Evolutionary conservation across 2,888 invertebrate species (phyloP).

Genomic region (Polyploca ridens): DNA sequence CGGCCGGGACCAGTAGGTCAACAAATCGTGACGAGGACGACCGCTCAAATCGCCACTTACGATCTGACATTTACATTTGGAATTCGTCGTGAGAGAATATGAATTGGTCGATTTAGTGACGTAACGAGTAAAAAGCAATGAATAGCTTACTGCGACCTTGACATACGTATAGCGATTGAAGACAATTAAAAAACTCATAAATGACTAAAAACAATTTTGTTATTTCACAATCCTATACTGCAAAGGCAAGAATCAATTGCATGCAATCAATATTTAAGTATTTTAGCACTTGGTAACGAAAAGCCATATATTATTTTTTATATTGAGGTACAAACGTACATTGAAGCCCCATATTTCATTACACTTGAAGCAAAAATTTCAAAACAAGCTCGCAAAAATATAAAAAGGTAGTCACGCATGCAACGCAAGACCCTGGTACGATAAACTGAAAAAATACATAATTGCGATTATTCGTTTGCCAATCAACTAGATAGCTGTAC

Average conservation of each 20-base stretch:
- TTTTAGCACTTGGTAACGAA: no score
- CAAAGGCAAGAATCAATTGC: not conserved
- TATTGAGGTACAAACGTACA: not conserved
- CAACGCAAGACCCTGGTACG: slow-evolving; percentile 18
- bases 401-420: slow-evolving; percentile 16
- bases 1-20: slow-evolving; percentile 45
- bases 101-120: slow-evolving; percentile 25
- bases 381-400: slow-evolving; percentile 3
- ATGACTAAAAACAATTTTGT: not conserved
- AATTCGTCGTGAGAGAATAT: slow-evolving; percentile 28
- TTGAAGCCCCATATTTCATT: not conserved
- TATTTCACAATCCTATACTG: not conserved
- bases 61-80: slow-evolving; percentile 47
- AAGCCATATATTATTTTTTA: not conserved
- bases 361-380: not conserved
- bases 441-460: slow-evolving; percentile 19
- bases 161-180: not conserved
- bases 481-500: slow-evolving; percentile 27
- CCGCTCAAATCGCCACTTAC: slow-evolving; percentile 32
- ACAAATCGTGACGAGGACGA: slow-evolving; percentile 59
- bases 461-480: slow-evolving; percentile 26
- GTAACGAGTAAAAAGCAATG: slow-evolving; percentile 25
- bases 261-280: no score
- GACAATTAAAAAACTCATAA: not conserved
- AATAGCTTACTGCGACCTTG: slow-evolving; percentile 31